Evolutionary conservation across 2,888 invertebrate genomes (phyloP).

Genomic region (Standfussiana lucernea): DNA sequence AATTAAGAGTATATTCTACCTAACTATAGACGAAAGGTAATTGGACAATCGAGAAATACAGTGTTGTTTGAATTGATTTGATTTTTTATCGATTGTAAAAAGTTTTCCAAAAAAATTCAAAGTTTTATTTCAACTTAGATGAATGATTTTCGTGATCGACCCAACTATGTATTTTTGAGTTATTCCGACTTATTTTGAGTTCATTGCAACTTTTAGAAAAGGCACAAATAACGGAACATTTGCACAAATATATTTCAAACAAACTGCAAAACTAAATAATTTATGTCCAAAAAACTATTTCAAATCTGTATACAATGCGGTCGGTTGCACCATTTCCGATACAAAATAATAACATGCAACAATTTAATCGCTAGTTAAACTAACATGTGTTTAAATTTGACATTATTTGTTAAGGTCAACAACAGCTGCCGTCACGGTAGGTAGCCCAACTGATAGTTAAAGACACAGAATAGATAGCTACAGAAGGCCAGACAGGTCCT

Average conservation of each 20-base stretch:
- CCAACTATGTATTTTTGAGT: background rate
- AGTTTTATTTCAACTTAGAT: background rate
- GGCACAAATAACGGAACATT: too few relatives aligned
- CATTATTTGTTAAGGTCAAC: slow-evolving; percentile 70
- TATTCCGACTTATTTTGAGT: background rate
- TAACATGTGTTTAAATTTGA: slow-evolving; percentile 71
- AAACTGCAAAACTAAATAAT: slow-evolving; percentile 10
- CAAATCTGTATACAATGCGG: slow-evolving; percentile 11
- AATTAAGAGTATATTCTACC: background rate
- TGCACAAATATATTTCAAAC: background rate
- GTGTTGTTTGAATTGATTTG: background rate
- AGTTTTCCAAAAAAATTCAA: background rate
- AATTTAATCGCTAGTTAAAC: slow-evolving; percentile 58
- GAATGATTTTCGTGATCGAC: background rate
- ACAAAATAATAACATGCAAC: slow-evolving; percentile 41
- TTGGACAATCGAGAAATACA: background rate
- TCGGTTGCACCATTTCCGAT: slow-evolving; percentile 40
- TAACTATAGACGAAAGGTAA: background rate
- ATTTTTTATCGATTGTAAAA: too few relatives aligned
- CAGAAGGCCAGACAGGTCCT: slow-evolving; percentile 21
- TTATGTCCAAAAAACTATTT: slow-evolving; percentile 4
- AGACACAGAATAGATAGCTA: slow-evolving; percentile 7
- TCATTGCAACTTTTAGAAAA: background rate
- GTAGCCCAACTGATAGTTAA: slow-evolving; percentile 60
- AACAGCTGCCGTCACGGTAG: slow-evolving; percentile 69